phyloP scores from a whole-genome alignment of 2,113 vertebrate species.

The Ictalurus punctatus region DNA sequence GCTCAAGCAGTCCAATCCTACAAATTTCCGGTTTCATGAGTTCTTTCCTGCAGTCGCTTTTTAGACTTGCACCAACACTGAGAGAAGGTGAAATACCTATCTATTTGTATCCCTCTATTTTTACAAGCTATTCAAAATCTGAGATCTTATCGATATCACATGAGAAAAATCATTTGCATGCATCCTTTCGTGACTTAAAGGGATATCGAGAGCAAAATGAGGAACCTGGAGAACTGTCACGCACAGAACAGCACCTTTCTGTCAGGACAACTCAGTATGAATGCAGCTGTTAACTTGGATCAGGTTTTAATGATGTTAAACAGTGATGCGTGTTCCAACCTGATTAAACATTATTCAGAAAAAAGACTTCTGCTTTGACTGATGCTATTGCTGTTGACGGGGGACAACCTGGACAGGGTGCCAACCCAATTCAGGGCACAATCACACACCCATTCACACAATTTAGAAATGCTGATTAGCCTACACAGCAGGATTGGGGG shows the following conservation, averaged over 20 bases:
- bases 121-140: neutral
- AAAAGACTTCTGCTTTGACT: neutral
- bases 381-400: neutral
- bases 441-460: too few relatives aligned
- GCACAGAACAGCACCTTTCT: neutral
- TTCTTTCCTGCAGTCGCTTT: neutral
- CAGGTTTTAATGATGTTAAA: neutral
- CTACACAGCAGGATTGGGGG: too few relatives aligned
- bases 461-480: too few relatives aligned
- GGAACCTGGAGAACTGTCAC: neutral
- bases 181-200: neutral
- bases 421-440: too few relatives aligned
- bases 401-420: too few relatives aligned
- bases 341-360: neutral
- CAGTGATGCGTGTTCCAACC: neutral
- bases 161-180: neutral
- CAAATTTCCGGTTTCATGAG: neutral
- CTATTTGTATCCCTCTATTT: neutral
- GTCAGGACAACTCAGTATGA: neutral
- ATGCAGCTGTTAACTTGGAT: neutral
- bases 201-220: neutral
- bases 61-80: neutral
- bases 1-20: neutral
- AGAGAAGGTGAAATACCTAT: neutral
- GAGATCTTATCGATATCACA: neutral